These are phyloP conservation scores for Dolichopus griseipennis DNA, from an alignment of 2,888 invertebrate genomes.

Conservation along the genomic window DNA sequence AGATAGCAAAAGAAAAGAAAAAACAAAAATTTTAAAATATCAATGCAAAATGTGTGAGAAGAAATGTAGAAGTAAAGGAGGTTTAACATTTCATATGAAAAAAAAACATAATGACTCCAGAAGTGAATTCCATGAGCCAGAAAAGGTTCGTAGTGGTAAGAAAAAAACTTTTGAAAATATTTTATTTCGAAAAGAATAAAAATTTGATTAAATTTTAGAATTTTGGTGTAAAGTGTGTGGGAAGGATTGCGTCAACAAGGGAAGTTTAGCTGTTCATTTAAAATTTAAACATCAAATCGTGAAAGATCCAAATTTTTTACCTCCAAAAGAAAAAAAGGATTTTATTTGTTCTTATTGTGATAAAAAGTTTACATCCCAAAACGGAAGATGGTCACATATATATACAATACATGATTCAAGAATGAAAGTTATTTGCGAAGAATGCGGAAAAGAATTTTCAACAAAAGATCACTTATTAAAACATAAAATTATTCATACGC, in stretches of 20 bases:
- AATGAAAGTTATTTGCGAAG: not conserved
- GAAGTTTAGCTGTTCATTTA: not conserved
- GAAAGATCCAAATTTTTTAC: constrained; percentile 23
- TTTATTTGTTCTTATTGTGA: constrained; percentile 33
- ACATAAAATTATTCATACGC: not conserved
- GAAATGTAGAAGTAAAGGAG: not conserved
- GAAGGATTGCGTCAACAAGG: not conserved
- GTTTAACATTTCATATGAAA: not conserved
- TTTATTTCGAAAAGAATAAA: constrained; percentile 24
- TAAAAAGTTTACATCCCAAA: constrained; percentile 31
- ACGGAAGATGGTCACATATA: constrained; percentile 7
- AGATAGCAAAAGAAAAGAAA: no score
- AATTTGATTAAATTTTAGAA: not conserved
- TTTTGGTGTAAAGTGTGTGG: not conserved
- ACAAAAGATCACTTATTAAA: not conserved
- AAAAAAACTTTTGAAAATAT: constrained; percentile 10
- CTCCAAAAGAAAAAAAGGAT: constrained; percentile 26
- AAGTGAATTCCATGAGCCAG: not conserved
- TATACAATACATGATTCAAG: not conserved
- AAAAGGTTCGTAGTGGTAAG: constrained; percentile 22
- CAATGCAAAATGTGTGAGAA: not conserved
- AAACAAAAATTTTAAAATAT: not conserved
- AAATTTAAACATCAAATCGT: not conserved
- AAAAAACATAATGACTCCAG: not conserved
- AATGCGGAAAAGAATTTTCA: not conserved